A percentile compares a stretch with the other conserved stretches of the same genome.
Evolutionary conservation across 2,888 invertebrate species (phyloP).

Genomic region (Autographa gamma): DNA sequence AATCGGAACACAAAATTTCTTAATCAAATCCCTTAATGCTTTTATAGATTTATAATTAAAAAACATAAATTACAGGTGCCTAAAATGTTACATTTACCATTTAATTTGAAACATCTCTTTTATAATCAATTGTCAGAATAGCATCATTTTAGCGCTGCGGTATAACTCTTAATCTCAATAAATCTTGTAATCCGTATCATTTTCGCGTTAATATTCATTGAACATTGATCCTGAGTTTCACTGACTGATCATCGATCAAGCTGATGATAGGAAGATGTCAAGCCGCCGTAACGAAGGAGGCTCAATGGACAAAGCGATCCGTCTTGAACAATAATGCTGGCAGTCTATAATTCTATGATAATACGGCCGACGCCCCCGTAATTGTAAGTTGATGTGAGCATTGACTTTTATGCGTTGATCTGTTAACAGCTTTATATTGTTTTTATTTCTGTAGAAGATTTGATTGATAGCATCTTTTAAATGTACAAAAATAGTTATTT

Average conservation of each 20-base stretch:
- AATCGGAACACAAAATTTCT: neutral
- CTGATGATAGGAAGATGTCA: conserved; percentile 44
- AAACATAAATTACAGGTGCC: neutral
- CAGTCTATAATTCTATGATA: conserved; percentile 41
- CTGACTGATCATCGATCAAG: conserved; percentile 30
- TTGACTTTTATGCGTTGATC: conserved; percentile 24
- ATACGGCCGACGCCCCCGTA: conserved; percentile 34
- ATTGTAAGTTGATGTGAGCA: conserved; percentile 27
- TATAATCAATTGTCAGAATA: neutral
- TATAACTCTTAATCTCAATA: conserved; percentile 12
- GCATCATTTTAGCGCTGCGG: neutral
- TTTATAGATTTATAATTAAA: neutral
- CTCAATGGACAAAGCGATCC: conserved; percentile 44
- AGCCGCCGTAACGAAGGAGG: conserved; percentile 40
- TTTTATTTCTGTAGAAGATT: neutral
- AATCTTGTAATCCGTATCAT: conserved; percentile 13
- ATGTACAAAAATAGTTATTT: no score
- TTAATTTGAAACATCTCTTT: neutral
- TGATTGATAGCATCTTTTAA: no score
- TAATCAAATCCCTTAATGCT: neutral
- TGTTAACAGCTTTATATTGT: neutral
- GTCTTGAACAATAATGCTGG: conserved; percentile 29
- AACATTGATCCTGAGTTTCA: conserved; percentile 30
- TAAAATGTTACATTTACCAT: neutral
- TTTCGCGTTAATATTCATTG: conserved; percentile 29